Conservation (phyloP, 2,113 vertebrate species). For the Microcebus tavaratra region DNA sequence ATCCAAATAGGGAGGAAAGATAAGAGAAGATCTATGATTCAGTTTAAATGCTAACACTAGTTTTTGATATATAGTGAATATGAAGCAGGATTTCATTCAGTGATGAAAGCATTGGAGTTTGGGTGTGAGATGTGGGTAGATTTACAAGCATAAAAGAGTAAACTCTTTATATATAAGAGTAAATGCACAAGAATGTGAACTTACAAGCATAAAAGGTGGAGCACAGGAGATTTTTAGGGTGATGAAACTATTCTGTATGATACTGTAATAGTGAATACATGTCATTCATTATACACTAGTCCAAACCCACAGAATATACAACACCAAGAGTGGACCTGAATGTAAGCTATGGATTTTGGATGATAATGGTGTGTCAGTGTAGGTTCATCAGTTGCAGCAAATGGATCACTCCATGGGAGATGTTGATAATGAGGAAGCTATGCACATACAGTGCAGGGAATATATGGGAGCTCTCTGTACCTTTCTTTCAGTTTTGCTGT, state of each 20-base stretch:
- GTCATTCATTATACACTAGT: not conserved
- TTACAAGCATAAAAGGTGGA: not conserved
- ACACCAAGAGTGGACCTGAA: not conserved
- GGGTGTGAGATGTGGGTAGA: not conserved
- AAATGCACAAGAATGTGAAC: not conserved
- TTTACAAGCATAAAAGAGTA: not conserved
- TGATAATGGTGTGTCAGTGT: not conserved
- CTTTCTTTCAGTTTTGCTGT: not conserved
- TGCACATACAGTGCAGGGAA: accelerated
- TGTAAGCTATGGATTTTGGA: not conserved
- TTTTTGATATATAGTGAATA: not conserved
- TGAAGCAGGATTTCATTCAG: not conserved
- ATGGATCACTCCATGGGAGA: not conserved
- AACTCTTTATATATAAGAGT: not conserved
- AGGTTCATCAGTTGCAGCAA: not conserved
- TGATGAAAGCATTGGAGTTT: not conserved
- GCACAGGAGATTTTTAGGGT: not conserved
- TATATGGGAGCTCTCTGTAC: not conserved
- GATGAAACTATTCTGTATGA: not conserved
- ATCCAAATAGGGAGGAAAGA: not conserved
- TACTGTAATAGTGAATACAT: not conserved
- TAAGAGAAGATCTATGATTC: not conserved
- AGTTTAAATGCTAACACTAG: not conserved
- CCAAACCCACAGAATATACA: not conserved
- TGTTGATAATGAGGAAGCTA: not conserved